Conservation (phyloP, 2,888 invertebrate genomes). For the Agrotis clavis region DNA sequence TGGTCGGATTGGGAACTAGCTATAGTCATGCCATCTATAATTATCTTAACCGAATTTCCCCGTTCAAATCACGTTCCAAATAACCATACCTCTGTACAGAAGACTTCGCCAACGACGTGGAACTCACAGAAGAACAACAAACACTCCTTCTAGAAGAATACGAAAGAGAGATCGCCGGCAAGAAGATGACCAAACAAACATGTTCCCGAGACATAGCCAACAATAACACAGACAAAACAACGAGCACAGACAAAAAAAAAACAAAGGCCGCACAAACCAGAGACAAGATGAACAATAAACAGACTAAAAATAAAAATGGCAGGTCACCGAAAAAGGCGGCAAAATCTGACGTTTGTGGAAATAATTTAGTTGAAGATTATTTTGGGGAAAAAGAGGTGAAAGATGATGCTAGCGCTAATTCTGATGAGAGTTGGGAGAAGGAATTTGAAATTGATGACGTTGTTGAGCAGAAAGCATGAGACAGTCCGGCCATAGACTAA, state of each 20-base stretch:
- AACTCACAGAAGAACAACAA: constrained; percentile 94
- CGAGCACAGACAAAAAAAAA: constrained; percentile 70
- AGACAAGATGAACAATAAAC: constrained; percentile 77
- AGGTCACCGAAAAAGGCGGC: constrained; percentile 78
- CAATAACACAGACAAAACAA: constrained; percentile 80
- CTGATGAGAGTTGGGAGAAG: constrained; percentile 92
- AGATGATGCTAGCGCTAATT: constrained; percentile 88
- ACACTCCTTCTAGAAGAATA: constrained; percentile 93
- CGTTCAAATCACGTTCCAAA: constrained; percentile 47
- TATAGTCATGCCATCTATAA: too few species aligned
- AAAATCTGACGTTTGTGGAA: constrained; percentile 88
- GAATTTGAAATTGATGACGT: constrained; percentile 91
- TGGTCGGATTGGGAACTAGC: too few species aligned
- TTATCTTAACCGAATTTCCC: too few species aligned
- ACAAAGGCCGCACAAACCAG: constrained; percentile 75
- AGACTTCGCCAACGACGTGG: constrained; percentile 92
- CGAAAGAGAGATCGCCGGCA: constrained; percentile 91
- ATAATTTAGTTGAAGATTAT: constrained; percentile 89
- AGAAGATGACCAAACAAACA: constrained; percentile 81
- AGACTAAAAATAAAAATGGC: constrained; percentile 74
- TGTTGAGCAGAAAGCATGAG: constrained; percentile 79
- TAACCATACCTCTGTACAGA: constrained; percentile 82
- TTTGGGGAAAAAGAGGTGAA: constrained; percentile 87
- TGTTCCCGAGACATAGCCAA: constrained; percentile 79
- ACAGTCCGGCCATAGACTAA: constrained; percentile 69